Evolutionary conservation across 2,888 invertebrate genomes (phyloP).

Genomic region (Notodonta ziczac): DNA sequence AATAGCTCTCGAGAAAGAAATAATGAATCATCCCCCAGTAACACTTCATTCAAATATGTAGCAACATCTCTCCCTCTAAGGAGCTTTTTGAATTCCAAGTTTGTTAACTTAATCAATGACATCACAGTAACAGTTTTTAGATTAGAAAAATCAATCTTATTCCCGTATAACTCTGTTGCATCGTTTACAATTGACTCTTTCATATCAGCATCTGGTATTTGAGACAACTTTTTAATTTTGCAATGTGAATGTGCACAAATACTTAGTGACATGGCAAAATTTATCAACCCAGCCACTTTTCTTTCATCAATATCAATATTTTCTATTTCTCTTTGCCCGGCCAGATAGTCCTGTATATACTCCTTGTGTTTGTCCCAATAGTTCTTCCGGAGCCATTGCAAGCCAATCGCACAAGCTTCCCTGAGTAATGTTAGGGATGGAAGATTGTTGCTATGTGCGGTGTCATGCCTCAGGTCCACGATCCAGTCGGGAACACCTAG

Average conservation of each 20-base stretch:
- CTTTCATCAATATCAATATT: constrained; percentile 54
- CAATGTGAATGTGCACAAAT: constrained; percentile 66
- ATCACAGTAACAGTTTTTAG: constrained; percentile 59
- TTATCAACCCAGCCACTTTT: constrained; percentile 61
- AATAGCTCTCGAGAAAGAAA: constrained; percentile 68
- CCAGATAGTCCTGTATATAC: constrained; percentile 73
- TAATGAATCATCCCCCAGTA: constrained; percentile 64
- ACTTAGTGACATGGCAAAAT: constrained; percentile 69
- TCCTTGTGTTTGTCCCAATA: constrained; percentile 87
- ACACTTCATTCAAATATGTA: constrained; percentile 51
- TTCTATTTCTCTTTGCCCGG: constrained; percentile 49
- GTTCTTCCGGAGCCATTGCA: constrained; percentile 88
- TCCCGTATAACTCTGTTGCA: constrained; percentile 63
- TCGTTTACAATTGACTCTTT: constrained; percentile 67
- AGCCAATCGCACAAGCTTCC: constrained; percentile 85
- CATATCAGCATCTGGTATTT: constrained; percentile 63
- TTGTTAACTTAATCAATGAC: constrained; percentile 55
- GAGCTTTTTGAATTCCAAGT: constrained; percentile 55
- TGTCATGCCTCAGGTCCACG: constrained; percentile 90
- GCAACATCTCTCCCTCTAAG: constrained; percentile 50
- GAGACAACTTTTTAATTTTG: constrained; percentile 65
- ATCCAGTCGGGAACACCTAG: constrained; percentile 92
- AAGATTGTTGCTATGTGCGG: constrained; percentile 88
- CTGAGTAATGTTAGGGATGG: constrained; percentile 87
- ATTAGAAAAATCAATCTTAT: constrained; percentile 59